phyloP scores from a whole-genome alignment of 2,797 vertebrate species.

The Brotula barbata region DNA sequence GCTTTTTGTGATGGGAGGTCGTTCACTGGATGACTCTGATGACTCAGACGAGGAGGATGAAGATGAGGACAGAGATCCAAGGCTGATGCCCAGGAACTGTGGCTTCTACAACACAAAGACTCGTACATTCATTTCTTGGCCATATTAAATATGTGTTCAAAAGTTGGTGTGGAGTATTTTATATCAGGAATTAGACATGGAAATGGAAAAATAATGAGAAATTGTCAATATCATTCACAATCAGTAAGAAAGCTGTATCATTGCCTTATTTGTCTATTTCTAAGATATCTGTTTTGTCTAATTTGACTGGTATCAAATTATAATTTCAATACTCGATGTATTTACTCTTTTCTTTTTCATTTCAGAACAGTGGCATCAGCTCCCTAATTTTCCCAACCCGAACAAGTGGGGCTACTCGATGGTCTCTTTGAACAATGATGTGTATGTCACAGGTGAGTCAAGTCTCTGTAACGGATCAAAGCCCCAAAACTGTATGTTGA shows the following conservation, averaged over 20 bases:
- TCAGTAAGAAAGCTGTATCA: no score
- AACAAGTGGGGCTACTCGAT: constrained; percentile 98
- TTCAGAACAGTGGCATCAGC: constrained; percentile 87
- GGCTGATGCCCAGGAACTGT: constrained; percentile 79
- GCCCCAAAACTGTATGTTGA: constrained; percentile 1
- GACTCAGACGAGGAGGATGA: constrained; percentile 75
- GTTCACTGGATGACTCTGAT: constrained; percentile 86
- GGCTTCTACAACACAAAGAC: constrained; percentile 89
- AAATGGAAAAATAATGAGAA: no score
- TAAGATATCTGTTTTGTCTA: no score
- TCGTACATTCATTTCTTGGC: constrained; percentile 71
- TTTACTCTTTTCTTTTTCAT: constrained; percentile 11
- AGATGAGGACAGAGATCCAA: constrained; percentile 77
- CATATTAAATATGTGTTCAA: constrained; percentile 24
- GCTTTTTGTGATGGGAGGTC: constrained; percentile 91
- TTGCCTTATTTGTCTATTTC: no score
- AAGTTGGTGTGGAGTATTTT: constrained; percentile 19
- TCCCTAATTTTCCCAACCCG: constrained; percentile 94
- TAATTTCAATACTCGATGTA: no score
- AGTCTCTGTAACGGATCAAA: constrained; percentile 3
- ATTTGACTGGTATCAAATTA: no score
- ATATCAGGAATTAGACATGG: constrained; percentile 28
- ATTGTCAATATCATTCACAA: no score
- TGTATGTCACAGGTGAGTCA: constrained; percentile 92
- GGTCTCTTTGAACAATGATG: constrained; percentile 88